Evolutionary conservation across 1,140 invertebrate genomes (phyloP), one percentile per base, ranked within the genome.

Genomic region (Spodoptera litura): DNA sequence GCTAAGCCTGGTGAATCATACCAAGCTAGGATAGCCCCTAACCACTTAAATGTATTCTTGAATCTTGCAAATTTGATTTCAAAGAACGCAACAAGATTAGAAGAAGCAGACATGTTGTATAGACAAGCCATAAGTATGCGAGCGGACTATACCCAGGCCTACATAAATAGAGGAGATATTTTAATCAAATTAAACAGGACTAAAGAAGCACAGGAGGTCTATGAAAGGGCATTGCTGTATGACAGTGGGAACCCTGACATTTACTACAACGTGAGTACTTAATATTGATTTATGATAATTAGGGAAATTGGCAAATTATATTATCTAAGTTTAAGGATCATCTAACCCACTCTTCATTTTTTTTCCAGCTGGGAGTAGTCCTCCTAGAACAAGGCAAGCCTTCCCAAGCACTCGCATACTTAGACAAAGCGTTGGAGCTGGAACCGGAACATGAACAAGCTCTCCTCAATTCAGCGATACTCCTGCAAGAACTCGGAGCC

Each of bases 161-260:
- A 99, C 88, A 99, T 99, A 82, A 99, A 99, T 95, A 96, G 98
- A 68, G 99, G 98, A 0, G 99, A 99, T 95, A 98, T 99, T 90
- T 96, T 99, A 58, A 98, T 99, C 88, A 99, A 99, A 95, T 95
- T 99, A 86, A 99, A 99, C 94, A 96, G 98, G 80, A 99, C 98
- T 4, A 97, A 98, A 88, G 98, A 99, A 93, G 99, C 99, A 0
- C 97, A 98, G 91, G 97, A 99, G 89, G 98, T 99, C 27, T 99
- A 99, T 89, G 98, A 99, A 90, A 96, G 97, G 89, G 99, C 99
- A 0, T 93, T 99, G 25, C 96, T 98, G 82, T 99, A 99, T 94
- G 98, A 99, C 89, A 98, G 97, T 87, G 97, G 97, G 84, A 99
- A 99, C 95, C 98, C 99, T 3, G 99, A 99, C 92, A 98, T 99